A percentile compares a stretch with the other conserved stretches of the same genome.
Evolutionary conservation across 30 jellyfish, hydroid and myxozoan genomes (phyloP).

Genomic region (Aurelia aurita complex sp. Pacific): DNA sequence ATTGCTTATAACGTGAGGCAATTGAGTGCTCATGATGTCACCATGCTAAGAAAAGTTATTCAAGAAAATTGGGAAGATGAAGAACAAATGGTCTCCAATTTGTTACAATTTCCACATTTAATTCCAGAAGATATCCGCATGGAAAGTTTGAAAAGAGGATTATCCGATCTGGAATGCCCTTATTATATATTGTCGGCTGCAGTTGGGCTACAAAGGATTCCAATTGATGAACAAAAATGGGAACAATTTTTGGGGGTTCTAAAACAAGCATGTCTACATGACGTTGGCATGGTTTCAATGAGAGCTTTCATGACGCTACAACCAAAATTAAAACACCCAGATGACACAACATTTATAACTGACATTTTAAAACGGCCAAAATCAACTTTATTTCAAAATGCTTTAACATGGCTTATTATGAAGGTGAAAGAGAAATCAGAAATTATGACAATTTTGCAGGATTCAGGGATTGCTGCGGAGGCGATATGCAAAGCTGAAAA

Average conservation of each 20-base stretch:
- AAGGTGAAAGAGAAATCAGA: slow-evolving; percentile 57
- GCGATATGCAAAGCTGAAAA: slow-evolving; percentile 41
- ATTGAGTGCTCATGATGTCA: slow-evolving; percentile 52
- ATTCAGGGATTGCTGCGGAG: slow-evolving; percentile 35
- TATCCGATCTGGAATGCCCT: slow-evolving; percentile 71
- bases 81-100: slow-evolving; percentile 87
- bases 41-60: slow-evolving; percentile 60
- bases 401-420: slow-evolving; percentile 72
- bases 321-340: slow-evolving; percentile 64
- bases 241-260: slow-evolving; percentile 14
- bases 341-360: slow-evolving; percentile 42
- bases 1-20: slow-evolving; percentile 44
- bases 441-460: slow-evolving; percentile 19
- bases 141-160: slow-evolving; percentile 60
- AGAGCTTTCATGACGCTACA: slow-evolving; percentile 79
- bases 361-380: slow-evolving; percentile 61
- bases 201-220: slow-evolving; percentile 75
- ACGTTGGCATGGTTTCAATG: slow-evolving; percentile 80
- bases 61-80: slow-evolving; percentile 92
- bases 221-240: slow-evolving; percentile 26
- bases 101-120: slow-evolving; percentile 72
- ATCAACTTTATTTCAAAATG: slow-evolving; percentile 75
- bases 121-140: slow-evolving; percentile 89
- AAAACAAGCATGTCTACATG: slow-evolving; percentile 76
- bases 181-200: slow-evolving; percentile 83